Conservation (phyloP, 1,140 invertebrate genomes). For the Conus betulinus region DNA sequence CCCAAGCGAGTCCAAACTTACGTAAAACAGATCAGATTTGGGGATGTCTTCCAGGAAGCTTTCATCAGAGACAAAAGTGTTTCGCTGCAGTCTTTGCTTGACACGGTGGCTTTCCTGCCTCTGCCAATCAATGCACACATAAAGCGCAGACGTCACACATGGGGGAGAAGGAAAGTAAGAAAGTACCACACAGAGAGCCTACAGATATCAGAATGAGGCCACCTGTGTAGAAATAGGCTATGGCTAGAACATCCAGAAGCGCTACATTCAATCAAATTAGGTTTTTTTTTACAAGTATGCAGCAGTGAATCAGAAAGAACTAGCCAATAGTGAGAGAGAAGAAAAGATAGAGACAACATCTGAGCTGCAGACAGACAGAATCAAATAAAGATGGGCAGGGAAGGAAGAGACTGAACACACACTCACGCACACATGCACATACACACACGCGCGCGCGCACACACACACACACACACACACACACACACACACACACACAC, state of each 20-base stretch:
- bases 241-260: too few relatives aligned
- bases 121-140: conserved; percentile 33
- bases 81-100: conserved; percentile 47
- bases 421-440: background rate
- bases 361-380: background rate
- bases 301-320: background rate
- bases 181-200: too few relatives aligned
- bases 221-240: too few relatives aligned
- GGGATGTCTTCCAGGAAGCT: conserved; percentile 56
- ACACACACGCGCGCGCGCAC: background rate
- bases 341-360: background rate
- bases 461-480: conserved; percentile 2
- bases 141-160: background rate
- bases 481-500: background rate
- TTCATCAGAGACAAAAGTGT: conserved; percentile 50
- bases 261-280: too few relatives aligned
- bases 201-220: too few relatives aligned
- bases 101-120: conserved; percentile 46
- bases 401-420: background rate
- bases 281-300: background rate
- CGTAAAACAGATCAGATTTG: conserved; percentile 67
- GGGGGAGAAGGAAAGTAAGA: too few relatives aligned
- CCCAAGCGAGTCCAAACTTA: conserved; percentile 33
- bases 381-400: background rate
- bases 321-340: background rate